Percentiles rank a stretch among this genome's conserved stretches.
Evolutionary conservation across 2,888 invertebrate genomes (phyloP).

Genomic region (Erebia ligea): DNA sequence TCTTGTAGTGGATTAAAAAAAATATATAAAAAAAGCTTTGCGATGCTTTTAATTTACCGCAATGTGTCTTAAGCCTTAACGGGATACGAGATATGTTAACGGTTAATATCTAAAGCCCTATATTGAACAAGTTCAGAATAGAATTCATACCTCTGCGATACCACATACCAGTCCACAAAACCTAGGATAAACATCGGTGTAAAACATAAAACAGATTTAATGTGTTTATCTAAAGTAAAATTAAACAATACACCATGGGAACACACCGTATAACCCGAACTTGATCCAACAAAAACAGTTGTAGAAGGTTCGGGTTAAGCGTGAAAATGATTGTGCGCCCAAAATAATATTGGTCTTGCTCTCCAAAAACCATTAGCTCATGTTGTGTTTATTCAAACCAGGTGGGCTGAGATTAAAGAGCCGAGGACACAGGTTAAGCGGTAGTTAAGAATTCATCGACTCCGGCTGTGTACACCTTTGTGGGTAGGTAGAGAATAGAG

Average conservation of each 20-base stretch:
- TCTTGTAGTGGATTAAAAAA: too few relatives aligned
- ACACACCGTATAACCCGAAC: slow-evolving; percentile 55
- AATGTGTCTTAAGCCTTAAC: not conserved
- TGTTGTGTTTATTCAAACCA: slow-evolving; percentile 68
- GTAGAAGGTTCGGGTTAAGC: slow-evolving; percentile 62
- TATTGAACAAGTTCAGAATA: not conserved
- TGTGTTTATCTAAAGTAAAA: slow-evolving; percentile 18
- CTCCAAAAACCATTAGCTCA: slow-evolving; percentile 76
- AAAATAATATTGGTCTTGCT: slow-evolving; percentile 77
- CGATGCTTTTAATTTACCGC: not conserved
- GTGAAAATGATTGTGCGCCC: slow-evolving; percentile 76
- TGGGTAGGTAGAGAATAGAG: slow-evolving; percentile 28
- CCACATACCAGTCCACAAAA: too few relatives aligned
- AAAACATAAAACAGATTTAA: slow-evolving; percentile 9
- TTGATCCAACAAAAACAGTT: slow-evolving; percentile 66
- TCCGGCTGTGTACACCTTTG: slow-evolving; percentile 33
- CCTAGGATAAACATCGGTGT: not conserved
- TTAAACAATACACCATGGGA: slow-evolving; percentile 49
- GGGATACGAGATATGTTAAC: not conserved
- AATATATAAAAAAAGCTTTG: not conserved
- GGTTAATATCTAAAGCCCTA: not conserved
- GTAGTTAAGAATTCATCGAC: slow-evolving; percentile 26
- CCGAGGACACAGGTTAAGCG: slow-evolving; percentile 42
- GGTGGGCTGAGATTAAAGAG: slow-evolving; percentile 46
- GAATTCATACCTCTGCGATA: not conserved